Percentiles rank a stretch among this genome's conserved stretches.
These are phyloP conservation scores for Tethya wilhelma DNA, from an alignment of 37 sponge, comb jelly and placozoan genomes.

Conservation along the genomic window DNA sequence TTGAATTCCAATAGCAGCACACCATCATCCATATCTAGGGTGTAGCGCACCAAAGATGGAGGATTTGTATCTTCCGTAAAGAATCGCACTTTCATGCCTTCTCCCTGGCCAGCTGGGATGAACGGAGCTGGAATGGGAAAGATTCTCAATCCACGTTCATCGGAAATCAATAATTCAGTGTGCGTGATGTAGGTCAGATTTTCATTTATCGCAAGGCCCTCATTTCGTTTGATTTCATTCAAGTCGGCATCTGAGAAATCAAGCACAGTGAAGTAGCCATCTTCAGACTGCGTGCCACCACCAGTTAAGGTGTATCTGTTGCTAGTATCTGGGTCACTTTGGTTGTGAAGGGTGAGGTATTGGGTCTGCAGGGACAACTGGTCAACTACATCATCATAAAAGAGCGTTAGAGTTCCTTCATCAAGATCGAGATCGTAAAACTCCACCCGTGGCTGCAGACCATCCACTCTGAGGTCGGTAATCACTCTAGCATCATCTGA, in stretches of 20 bases:
- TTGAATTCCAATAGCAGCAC: constrained; percentile 75
- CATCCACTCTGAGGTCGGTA: constrained; percentile 36
- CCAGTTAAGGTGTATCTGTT: constrained; percentile 78
- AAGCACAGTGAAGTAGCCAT: constrained; percentile 75
- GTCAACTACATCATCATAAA: constrained; percentile 79
- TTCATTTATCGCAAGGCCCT: constrained; percentile 56
- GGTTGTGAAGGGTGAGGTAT: constrained; percentile 67
- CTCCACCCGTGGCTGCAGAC: constrained; percentile 25
- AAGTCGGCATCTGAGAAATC: constrained; percentile 57
- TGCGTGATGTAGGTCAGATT: constrained; percentile 71
- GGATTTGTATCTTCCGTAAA: constrained; percentile 79
- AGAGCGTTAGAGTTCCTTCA: constrained; percentile 74
- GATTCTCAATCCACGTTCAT: constrained; percentile 57
- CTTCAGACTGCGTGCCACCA: constrained; percentile 28
- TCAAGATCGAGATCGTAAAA: constrained; percentile 83
- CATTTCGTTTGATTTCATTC: constrained; percentile 86
- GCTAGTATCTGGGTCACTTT: background rate
- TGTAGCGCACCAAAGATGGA: constrained; percentile 58
- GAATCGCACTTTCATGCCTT: constrained; percentile 55
- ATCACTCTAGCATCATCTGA: constrained; percentile 4
- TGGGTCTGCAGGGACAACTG: constrained; percentile 27
- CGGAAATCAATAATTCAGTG: constrained; percentile 43
- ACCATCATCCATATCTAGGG: constrained; percentile 83
- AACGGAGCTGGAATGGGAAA: constrained; percentile 11
- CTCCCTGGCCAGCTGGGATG: background rate